Evolutionary conservation across 2,888 invertebrate species (phyloP), one percentile per base, ranked within the genome.

Genomic region (Conops quadrifasciatus): DNA sequence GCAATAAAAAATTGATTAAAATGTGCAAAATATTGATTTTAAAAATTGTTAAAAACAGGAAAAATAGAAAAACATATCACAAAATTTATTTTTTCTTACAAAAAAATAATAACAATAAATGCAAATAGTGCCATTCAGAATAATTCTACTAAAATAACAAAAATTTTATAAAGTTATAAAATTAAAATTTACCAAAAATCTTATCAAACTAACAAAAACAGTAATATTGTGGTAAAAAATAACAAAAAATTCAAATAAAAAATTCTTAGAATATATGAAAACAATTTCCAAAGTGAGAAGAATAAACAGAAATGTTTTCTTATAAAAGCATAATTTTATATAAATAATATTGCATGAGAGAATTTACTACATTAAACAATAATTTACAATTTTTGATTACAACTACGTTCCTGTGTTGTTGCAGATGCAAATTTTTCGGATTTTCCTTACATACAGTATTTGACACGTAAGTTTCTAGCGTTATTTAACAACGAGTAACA

Each of bases 381-480:
- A 24, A 43, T 45, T 15, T 63, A 43, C 24, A 21, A 56, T 24
- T 56, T n/a, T 56, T 21, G 24, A 21, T 47, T 60, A 60, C 47
- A 64, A 62, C 71, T 76, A 75, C 74, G 78, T 78, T 79, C 76
- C 79, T 79, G 78, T 79, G 77, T 86, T 79, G 77, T 86, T 86
- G 79, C 89, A 89, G 89, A 87, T 85, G 88, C 89, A 84, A 89
- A 89, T 88, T 89, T 88, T 87, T 89, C 89, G 84, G 89, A 89
- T 87, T 88, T 88, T 87, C 88, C 89, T 78, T 89, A 89, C 85
- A 89, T 89, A 85, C 89, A 89, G 83, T 89, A 89, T 86, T 86
- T 89, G 85, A 89, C 89, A 89, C 89, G 89, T 89, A 89, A 89
- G 89, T 89, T 81, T 53, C 13, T 28, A n/a, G 1, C 2, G 28